Conservation (phyloP, 2,888 invertebrate genomes). For the Phengaris alcon region DNA sequence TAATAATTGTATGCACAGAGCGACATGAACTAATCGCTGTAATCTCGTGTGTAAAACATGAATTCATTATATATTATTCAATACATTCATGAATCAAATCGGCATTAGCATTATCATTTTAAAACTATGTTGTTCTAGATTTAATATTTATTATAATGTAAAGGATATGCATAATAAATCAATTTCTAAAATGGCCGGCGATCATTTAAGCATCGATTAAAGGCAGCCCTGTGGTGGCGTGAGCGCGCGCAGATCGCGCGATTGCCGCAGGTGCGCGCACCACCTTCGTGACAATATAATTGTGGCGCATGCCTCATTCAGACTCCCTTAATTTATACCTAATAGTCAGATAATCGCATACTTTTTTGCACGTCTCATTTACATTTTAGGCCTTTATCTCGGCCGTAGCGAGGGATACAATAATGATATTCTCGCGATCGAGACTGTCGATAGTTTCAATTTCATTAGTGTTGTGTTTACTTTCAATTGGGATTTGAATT, state of each 20-base stretch:
- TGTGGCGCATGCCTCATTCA: constrained; percentile 72
- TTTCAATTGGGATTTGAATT: constrained; percentile 7
- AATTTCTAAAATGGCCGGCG: constrained; percentile 34
- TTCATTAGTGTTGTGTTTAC: constrained; percentile 33
- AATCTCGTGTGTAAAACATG: constrained; percentile 7
- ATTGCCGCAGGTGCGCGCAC: constrained; percentile 49
- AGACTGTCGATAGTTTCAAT: constrained; percentile 46
- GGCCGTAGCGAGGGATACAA: constrained; percentile 50
- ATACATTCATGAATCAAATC: too few species aligned
- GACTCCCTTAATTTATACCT: constrained; percentile 74
- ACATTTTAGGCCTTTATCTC: constrained; percentile 69
- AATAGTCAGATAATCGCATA: constrained; percentile 74
- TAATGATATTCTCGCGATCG: constrained; percentile 64
- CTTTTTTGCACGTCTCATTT: constrained; percentile 75
- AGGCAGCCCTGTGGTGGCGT: constrained; percentile 49
- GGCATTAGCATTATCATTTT: constrained; percentile 3
- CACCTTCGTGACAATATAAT: constrained; percentile 76
- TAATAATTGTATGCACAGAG: neutral
- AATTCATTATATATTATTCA: too few species aligned
- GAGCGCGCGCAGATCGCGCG: constrained; percentile 53
- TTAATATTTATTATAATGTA: constrained; percentile 19
- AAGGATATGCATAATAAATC: constrained; percentile 32
- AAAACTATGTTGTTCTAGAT: constrained; percentile 5
- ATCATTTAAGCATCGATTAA: constrained; percentile 35
- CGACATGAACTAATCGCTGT: constrained; percentile 6